Evolutionary conservation across 2,797 vertebrate species (phyloP).

Genomic region (Hyperoplus lanceolatus): DNA sequence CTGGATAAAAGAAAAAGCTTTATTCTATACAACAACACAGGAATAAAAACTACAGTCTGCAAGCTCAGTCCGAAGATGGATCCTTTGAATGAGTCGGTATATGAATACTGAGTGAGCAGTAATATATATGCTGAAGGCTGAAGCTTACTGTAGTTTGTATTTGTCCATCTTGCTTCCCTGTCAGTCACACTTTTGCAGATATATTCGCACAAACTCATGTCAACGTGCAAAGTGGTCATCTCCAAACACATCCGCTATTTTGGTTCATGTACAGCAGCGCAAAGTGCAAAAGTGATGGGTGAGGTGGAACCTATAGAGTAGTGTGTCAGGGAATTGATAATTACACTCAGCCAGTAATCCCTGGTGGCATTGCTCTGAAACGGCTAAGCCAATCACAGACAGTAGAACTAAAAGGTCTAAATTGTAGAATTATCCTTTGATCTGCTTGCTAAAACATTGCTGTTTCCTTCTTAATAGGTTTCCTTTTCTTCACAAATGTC

Average conservation of each 20-base stretch:
- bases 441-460: background rate
- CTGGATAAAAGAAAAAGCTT: background rate
- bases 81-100: background rate
- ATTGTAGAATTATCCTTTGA: background rate
- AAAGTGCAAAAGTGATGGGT: background rate
- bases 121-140: constrained; percentile 7
- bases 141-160: background rate
- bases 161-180: background rate
- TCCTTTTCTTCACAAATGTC: background rate
- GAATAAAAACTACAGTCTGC: background rate
- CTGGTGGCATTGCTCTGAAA: background rate
- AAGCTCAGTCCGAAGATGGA: background rate
- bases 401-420: background rate
- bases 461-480: constrained; percentile 2
- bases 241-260: background rate
- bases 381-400: too few relatives aligned
- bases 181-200: background rate
- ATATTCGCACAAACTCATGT: background rate
- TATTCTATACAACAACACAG: background rate
- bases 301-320: background rate
- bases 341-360: constrained; percentile 8
- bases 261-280: background rate
- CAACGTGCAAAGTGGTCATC: background rate
- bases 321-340: background rate
- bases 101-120: background rate